Percentiles rank a stretch among this genome's conserved stretches.
These are phyloP conservation scores for Champsocephalus gunnari DNA, from an alignment of 2,797 vertebrate species.

Conservation along the genomic window DNA sequence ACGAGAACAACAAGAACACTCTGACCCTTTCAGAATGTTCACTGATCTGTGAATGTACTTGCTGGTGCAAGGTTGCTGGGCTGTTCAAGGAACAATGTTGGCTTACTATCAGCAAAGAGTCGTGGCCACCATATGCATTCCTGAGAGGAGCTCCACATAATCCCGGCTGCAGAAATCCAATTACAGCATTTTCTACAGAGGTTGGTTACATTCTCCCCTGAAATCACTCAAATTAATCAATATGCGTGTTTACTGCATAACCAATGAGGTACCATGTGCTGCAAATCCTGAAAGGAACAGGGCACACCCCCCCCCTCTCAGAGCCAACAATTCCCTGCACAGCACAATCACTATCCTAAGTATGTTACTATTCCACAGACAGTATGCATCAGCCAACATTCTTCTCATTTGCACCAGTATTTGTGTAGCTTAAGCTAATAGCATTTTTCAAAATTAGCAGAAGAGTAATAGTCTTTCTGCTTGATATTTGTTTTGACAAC, in stretches of 20 bases:
- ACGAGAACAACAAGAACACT: background rate
- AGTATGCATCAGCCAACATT: slow-evolving; percentile 4
- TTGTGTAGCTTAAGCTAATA: slow-evolving; percentile 29
- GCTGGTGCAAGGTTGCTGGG: slow-evolving; percentile 5
- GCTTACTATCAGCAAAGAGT: slow-evolving; percentile 42
- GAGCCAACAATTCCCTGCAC: slow-evolving; percentile 14
- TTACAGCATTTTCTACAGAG: slow-evolving; percentile 78
- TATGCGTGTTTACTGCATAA: slow-evolving; percentile 64
- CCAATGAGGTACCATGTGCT: slow-evolving; percentile 53
- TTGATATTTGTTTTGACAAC: slow-evolving; percentile 43
- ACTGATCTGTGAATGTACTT: slow-evolving; percentile 20
- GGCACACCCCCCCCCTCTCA: slow-evolving; percentile 3
- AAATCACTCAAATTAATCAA: slow-evolving; percentile 81
- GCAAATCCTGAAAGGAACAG: slow-evolving; percentile 54
- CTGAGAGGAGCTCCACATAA: slow-evolving; percentile 62
- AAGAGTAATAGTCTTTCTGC: slow-evolving; percentile 31
- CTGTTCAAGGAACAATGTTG: slow-evolving; percentile 34
- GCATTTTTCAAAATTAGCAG: slow-evolving; percentile 33
- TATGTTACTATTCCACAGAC: slow-evolving; percentile 12
- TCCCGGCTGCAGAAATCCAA: slow-evolving; percentile 78
- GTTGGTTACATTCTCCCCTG: slow-evolving; percentile 74
- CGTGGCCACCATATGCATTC: slow-evolving; percentile 61
- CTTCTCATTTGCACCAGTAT: slow-evolving; percentile 12
- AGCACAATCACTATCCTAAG: slow-evolving; percentile 11
- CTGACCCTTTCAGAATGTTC: slow-evolving; percentile 17